These are phyloP conservation scores for Pedicia rivosa DNA, from an alignment of 2,888 invertebrate genomes.

Conservation along the genomic window DNA sequence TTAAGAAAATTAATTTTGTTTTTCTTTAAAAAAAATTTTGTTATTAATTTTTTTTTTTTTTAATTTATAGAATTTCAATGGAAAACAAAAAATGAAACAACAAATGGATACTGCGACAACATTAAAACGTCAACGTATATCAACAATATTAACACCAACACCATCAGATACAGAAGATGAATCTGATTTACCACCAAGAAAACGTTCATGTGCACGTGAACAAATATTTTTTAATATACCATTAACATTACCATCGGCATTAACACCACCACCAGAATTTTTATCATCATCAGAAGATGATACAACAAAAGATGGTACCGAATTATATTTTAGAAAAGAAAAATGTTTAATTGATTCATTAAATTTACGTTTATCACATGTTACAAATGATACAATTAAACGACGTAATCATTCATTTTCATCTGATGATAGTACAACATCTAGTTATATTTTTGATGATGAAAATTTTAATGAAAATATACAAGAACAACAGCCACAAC, in stretches of 20 bases:
- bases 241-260: constrained; percentile 16
- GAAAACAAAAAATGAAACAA: no score
- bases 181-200: constrained; percentile 36
- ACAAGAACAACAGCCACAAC: constrained; percentile 14
- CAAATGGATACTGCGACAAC: no score
- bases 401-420: no score
- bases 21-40: no score
- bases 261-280: constrained; percentile 36
- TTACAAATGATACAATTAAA: no score
- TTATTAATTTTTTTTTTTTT: constrained; percentile 3
- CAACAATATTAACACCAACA: constrained; percentile 54
- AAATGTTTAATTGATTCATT: no score
- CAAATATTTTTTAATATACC: constrained; percentile 6
- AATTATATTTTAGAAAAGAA: no score
- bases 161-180: constrained; percentile 74
- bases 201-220: constrained; percentile 33
- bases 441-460: no score
- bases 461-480: not conserved
- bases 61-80: constrained; percentile 1
- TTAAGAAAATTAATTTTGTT: no score
- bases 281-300: constrained; percentile 37
- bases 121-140: not conserved
- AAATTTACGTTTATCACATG: no score
- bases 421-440: no score
- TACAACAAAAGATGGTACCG: constrained; percentile 6